These are phyloP conservation scores for Crotalus tigris DNA, from an alignment of 2,113 vertebrate genomes.

Conservation along the genomic window DNA sequence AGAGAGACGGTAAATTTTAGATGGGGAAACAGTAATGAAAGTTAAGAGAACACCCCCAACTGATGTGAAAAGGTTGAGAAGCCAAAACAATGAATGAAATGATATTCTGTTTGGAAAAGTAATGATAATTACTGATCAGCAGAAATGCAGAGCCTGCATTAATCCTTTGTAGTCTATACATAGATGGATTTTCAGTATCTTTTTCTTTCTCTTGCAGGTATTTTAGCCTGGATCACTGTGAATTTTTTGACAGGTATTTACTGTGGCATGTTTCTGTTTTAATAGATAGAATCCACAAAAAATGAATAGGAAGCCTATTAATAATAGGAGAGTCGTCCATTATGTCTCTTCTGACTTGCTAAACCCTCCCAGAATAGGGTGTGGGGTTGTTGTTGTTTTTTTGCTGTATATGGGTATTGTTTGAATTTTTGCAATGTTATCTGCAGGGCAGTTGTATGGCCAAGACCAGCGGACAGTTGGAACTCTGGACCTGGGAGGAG, in stretches of 20 bases:
- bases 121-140: neutral
- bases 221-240: conserved; percentile 97
- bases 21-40: conserved; percentile 7
- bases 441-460: conserved; percentile 87
- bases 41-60: neutral
- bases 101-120: neutral
- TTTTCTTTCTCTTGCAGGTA: conserved; percentile 74
- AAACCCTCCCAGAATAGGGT: neutral
- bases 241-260: conserved; percentile 96
- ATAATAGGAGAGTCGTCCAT: neutral
- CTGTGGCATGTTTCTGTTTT: conserved; percentile 27
- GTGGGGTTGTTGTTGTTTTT: neutral
- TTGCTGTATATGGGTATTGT: neutral
- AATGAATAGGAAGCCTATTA: neutral
- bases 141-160: neutral
- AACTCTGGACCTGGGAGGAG: conserved; percentile 93
- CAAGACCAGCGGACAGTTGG: conserved; percentile 83
- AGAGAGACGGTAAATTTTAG: neutral
- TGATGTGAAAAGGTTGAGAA: neutral
- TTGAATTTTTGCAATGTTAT: conserved; percentile 44
- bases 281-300: neutral
- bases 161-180: neutral
- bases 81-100: neutral
- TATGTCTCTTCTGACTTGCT: neutral
- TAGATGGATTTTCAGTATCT: conserved; percentile 14